Percentiles rank a stretch among this genome's conserved stretches.
Conservation (phyloP, 2,797 vertebrate genomes). For the Calcarius lapponicus region DNA sequence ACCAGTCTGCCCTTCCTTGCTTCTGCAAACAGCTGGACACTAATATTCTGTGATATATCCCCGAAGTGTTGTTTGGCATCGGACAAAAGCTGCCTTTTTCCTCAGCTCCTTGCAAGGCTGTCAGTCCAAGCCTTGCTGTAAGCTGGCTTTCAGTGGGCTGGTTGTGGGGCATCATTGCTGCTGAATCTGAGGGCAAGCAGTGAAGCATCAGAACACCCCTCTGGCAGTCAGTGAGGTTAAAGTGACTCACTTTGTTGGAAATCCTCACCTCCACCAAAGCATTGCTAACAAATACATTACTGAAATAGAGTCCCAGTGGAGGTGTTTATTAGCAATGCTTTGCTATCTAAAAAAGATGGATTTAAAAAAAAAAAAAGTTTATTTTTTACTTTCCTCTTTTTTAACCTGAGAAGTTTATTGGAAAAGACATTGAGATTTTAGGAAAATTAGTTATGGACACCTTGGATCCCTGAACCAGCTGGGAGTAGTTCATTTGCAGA, state of each 20-base stretch:
- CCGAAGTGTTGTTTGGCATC: not conserved
- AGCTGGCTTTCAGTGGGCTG: not conserved
- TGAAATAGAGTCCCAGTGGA: not conserved
- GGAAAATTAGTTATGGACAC: not conserved
- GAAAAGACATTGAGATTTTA: not conserved
- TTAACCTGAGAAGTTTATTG: not conserved
- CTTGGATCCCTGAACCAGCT: not conserved
- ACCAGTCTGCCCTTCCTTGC: not conserved
- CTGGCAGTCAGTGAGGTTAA: not conserved
- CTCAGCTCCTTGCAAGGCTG: not conserved
- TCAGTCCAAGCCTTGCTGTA: not conserved
- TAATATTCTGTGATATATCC: accelerated
- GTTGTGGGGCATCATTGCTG: not conserved
- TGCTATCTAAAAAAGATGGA: not conserved
- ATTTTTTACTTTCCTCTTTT: not conserved
- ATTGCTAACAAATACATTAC: not conserved
- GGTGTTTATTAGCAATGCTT: not conserved
- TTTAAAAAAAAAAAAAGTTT: not conserved
- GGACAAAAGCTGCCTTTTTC: not conserved
- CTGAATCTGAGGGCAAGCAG: not conserved
- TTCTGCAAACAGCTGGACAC: not conserved
- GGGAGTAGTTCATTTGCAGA: not conserved
- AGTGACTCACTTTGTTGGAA: not conserved
- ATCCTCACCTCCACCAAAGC: not conserved
- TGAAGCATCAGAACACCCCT: not conserved